Evolutionary conservation across 2,113 vertebrate genomes (phyloP).

Genomic region (Nasalis larvatus): DNA sequence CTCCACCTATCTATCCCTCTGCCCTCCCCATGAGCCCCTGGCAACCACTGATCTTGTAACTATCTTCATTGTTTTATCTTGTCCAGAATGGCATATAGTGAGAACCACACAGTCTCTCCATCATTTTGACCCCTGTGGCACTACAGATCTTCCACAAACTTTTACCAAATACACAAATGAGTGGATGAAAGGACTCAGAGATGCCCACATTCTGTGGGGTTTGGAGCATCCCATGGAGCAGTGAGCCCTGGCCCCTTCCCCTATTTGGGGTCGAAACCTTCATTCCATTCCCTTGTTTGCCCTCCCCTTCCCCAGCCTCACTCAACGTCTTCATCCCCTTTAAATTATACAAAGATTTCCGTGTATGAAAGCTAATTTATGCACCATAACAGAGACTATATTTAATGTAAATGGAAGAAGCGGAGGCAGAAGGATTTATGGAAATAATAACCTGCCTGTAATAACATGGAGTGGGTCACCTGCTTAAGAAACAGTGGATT

Average conservation of each 20-base stretch:
- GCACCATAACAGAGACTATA: slow-evolving; percentile 66
- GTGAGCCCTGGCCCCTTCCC: too few species aligned
- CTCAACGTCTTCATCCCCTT: not conserved
- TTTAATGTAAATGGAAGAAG: slow-evolving; percentile 77
- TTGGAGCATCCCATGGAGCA: not conserved
- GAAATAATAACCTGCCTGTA: slow-evolving; percentile 76
- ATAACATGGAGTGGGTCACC: slow-evolving; percentile 77
- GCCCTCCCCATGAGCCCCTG: not conserved
- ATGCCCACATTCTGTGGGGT: fast-evolving
- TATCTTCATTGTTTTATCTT: not conserved
- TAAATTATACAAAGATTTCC: slow-evolving; percentile 70
- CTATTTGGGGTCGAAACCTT: not conserved
- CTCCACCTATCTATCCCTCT: not conserved
- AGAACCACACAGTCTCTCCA: not conserved
- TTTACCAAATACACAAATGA: not conserved
- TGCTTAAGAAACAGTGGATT: slow-evolving; percentile 71
- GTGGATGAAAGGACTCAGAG: not conserved
- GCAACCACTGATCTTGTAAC: too few species aligned
- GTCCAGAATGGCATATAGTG: not conserved
- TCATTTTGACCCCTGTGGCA: not conserved
- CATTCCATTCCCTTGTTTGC: not conserved
- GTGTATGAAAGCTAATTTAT: slow-evolving; percentile 78
- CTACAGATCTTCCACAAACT: fast-evolving
- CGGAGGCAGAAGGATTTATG: slow-evolving; percentile 77
- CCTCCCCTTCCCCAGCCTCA: not conserved